Conservation (phyloP, 2,888 invertebrate genomes). For the Muscina levida region DNA sequence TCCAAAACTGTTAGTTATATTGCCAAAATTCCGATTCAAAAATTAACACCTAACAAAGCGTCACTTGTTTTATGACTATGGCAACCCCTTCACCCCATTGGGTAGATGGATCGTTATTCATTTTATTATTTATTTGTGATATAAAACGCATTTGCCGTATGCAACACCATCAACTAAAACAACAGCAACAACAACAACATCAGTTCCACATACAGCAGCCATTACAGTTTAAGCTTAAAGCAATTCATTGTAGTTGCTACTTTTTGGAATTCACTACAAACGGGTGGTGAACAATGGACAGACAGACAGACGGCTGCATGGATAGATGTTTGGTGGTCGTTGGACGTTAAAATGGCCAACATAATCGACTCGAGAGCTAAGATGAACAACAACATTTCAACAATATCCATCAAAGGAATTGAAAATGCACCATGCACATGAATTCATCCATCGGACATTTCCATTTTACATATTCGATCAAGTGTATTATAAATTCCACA, state of each 20-base stretch:
- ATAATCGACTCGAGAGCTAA: conserved; percentile 17
- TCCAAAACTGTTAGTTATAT: too few relatives aligned
- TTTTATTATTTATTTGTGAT: conserved; percentile 63
- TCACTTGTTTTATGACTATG: neutral
- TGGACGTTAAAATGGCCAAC: neutral
- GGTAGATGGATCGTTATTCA: conserved; percentile 59
- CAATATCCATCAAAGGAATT: conserved; percentile 61
- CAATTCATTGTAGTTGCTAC: conserved; percentile 63
- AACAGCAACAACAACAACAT: conserved; percentile 43
- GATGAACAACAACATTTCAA: conserved; percentile 56
- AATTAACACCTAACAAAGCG: too few relatives aligned
- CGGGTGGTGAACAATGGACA: neutral
- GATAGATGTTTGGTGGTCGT: conserved; percentile 21
- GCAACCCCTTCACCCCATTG: conserved; percentile 15
- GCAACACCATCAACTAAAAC: conserved; percentile 14
- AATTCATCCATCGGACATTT: conserved; percentile 45
- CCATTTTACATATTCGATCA: conserved; percentile 60
- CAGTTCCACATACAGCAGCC: conserved; percentile 59
- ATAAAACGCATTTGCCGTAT: conserved; percentile 59
- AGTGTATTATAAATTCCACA: conserved; percentile 32
- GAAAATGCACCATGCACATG: conserved; percentile 4
- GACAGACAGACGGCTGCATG: neutral
- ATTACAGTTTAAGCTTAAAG: conserved; percentile 62
- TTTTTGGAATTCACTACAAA: conserved; percentile 60
- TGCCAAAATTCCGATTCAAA: too few relatives aligned